phyloP scores from a whole-genome alignment of 2,888 invertebrate species.

The Clusia tigrina region DNA sequence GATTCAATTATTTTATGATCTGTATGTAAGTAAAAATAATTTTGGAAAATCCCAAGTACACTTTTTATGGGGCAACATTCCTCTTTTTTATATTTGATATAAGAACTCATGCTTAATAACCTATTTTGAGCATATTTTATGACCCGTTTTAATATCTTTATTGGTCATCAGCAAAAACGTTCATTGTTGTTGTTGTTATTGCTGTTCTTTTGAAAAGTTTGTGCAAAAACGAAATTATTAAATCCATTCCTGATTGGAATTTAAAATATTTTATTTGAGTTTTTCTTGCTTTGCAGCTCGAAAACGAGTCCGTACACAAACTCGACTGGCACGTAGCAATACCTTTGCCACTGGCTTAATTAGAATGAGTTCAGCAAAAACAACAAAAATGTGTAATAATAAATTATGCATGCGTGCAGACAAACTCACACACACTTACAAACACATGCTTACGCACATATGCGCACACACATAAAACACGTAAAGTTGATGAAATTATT shows the following conservation, averaged over 20 bases:
- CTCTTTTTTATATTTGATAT: neutral
- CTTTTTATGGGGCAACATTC: neutral
- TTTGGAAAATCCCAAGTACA: neutral
- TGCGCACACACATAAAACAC: conserved; percentile 24
- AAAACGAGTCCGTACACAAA: no score
- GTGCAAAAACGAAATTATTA: conserved; percentile 51
- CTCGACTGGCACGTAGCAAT: conserved; percentile 39
- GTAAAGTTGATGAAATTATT: conserved; percentile 42
- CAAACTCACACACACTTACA: no score
- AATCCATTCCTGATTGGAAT: conserved; percentile 50
- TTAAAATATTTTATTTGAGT: conserved; percentile 32
- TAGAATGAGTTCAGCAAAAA: conserved; percentile 49
- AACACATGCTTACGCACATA: no score
- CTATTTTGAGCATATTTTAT: conserved; percentile 52
- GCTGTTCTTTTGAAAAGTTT: neutral
- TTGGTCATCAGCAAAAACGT: conserved; percentile 49
- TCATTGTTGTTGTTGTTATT: neutral
- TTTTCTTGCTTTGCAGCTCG: conserved; percentile 15
- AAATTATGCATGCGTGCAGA: conserved; percentile 48
- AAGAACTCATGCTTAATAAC: conserved; percentile 34
- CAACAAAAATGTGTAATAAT: conserved; percentile 37
- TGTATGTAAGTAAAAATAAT: neutral
- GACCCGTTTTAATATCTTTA: conserved; percentile 56
- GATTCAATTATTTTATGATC: no score
- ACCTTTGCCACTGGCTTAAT: conserved; percentile 42